phyloP scores from a whole-genome alignment of 2,888 invertebrate genomes.

The Andrena haemorrhoa region DNA sequence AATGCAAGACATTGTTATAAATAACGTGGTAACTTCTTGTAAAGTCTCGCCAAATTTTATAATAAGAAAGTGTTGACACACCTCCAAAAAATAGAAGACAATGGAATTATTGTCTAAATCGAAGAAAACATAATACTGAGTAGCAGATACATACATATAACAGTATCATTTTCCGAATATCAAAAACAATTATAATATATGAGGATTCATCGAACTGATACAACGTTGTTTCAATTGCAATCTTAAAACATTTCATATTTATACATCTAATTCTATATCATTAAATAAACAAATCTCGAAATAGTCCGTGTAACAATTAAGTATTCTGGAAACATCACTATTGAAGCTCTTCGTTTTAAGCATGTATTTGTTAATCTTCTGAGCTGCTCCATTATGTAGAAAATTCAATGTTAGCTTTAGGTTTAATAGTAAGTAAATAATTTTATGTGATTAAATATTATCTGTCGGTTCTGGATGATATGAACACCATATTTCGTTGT shows the following conservation, averaged over 20 bases:
- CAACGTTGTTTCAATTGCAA: conserved; percentile 29
- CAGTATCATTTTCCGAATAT: conserved; percentile 17
- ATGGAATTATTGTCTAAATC: conserved; percentile 5
- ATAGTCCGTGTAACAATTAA: conserved; percentile 18
- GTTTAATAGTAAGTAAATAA: conserved; percentile 73
- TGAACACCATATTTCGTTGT: conserved; percentile 71
- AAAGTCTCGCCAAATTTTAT: conserved; percentile 8
- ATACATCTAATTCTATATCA: conserved; percentile 17
- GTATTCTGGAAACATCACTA: conserved; percentile 33
- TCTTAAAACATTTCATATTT: conserved; percentile 15
- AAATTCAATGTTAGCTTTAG: conserved; percentile 70
- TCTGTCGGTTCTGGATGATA: conserved; percentile 68
- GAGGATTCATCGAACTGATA: conserved; percentile 70
- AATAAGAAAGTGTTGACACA: conserved; percentile 4
- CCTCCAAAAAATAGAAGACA: conserved; percentile 1
- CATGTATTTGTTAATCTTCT: conserved; percentile 67
- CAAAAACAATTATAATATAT: conserved; percentile 28
- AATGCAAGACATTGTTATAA: conserved; percentile 1
- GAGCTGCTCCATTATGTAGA: conserved; percentile 67
- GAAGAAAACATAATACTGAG: not conserved
- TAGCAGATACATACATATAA: conserved; percentile 5
- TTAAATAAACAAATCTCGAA: conserved; percentile 32
- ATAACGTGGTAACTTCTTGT: not conserved
- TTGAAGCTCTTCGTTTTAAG: conserved; percentile 39
- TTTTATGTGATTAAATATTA: conserved; percentile 70